phyloP scores from a whole-genome alignment of 1,140 invertebrate genomes.

The Euwallacea similis region DNA sequence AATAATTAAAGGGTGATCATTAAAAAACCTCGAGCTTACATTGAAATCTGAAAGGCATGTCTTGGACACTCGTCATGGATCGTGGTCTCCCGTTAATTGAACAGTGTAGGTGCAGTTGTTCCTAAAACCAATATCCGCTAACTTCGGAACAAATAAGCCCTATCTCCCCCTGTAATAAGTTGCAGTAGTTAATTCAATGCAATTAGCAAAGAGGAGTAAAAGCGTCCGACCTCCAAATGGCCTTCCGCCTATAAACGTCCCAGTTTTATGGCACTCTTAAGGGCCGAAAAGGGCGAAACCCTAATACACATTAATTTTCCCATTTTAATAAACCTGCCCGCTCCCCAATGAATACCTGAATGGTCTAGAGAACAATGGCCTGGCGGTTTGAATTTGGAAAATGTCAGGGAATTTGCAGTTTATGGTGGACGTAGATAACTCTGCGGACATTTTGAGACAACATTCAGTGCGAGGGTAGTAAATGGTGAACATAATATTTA shows the following conservation, averaged over 20 bases:
- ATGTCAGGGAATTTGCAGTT: background rate
- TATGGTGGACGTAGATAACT: too few relatives aligned
- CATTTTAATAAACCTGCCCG: constrained; percentile 34
- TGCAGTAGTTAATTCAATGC: too few relatives aligned
- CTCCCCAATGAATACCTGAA: constrained; percentile 26
- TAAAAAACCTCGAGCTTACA: background rate
- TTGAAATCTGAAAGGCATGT: background rate
- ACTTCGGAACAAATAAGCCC: background rate
- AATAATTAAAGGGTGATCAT: background rate
- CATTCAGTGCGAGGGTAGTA: too few relatives aligned
- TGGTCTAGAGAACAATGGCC: background rate
- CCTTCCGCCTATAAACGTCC: constrained; percentile 2
- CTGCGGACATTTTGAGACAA: too few relatives aligned
- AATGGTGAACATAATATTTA: too few relatives aligned
- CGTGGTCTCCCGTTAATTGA: background rate
- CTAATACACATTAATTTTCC: constrained; percentile 34
- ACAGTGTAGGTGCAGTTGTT: background rate
- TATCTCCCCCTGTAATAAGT: background rate
- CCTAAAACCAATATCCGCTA: background rate
- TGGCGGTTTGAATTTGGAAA: background rate
- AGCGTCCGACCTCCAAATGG: too few relatives aligned
- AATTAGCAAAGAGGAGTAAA: too few relatives aligned
- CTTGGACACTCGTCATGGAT: background rate
- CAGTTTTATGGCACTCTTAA: constrained; percentile 32
- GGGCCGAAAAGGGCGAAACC: constrained; percentile 6